Evolutionary conservation across 2,113 vertebrate genomes (phyloP).

Genomic region (Azemiops feae): DNA sequence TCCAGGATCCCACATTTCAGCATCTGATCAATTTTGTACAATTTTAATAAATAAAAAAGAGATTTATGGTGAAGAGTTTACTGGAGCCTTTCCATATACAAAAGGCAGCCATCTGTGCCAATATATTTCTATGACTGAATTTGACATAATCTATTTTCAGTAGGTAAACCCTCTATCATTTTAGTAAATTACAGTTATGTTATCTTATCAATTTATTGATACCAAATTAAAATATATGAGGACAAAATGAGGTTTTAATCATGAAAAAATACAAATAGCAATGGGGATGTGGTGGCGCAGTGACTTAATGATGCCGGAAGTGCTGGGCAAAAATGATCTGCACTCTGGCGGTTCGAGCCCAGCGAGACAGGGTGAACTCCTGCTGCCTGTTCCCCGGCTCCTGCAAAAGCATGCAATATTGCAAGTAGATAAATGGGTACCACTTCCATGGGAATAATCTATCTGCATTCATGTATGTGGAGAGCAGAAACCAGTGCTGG

Average conservation of each 20-base stretch:
- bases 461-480: not conserved
- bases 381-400: not conserved
- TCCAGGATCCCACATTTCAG: not conserved
- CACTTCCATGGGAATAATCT: not conserved
- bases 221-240: not conserved
- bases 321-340: not conserved
- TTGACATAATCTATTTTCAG: not conserved
- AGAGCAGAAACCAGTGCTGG: not conserved
- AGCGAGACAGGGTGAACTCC: not conserved
- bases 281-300: not conserved
- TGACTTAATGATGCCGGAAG: not conserved
- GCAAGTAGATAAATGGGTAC: not conserved
- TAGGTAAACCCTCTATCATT: not conserved
- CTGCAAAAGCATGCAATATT: not conserved
- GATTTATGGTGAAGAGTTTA: not conserved
- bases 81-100: not conserved
- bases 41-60: not conserved
- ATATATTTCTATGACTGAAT: not conserved
- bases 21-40: not conserved
- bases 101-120: not conserved
- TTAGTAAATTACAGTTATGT: not conserved
- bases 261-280: not conserved
- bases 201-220: not conserved
- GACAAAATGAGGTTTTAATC: not conserved
- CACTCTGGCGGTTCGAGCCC: not conserved